These are phyloP conservation scores for Enteromius radiatus DNA, from an alignment of 2,797 vertebrate genomes.

Conservation along the genomic window DNA sequence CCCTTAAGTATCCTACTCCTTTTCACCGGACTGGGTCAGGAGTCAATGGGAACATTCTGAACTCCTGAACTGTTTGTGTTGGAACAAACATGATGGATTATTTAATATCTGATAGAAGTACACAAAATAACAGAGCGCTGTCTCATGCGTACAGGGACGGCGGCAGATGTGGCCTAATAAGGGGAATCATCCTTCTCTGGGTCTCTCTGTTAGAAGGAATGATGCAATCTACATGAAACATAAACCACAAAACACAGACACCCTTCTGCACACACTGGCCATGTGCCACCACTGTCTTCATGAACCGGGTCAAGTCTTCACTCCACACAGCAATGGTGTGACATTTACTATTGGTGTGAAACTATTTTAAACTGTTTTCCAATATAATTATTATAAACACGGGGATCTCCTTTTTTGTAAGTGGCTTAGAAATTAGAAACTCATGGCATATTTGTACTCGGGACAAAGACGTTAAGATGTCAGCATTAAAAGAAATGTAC, in stretches of 20 bases:
- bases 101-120: conserved; percentile 34
- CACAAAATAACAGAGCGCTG: conserved; percentile 38
- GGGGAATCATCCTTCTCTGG: conserved; percentile 42
- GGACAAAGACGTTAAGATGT: too few species aligned
- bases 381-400: too few species aligned
- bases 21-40: conserved; percentile 13
- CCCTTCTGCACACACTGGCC: conserved; percentile 2
- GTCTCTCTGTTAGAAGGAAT: conserved; percentile 49
- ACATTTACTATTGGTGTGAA: background rate
- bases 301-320: background rate
- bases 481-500: too few species aligned
- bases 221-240: conserved; percentile 61
- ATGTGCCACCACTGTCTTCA: conserved; percentile 11
- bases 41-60: conserved; percentile 24
- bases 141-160: background rate
- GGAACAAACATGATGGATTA: conserved; percentile 35
- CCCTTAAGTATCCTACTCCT: background rate
- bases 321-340: background rate
- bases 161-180: conserved; percentile 44
- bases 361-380: background rate
- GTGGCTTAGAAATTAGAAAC: background rate
- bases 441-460: background rate
- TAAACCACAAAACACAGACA: conserved; percentile 26
- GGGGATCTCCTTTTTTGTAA: background rate
- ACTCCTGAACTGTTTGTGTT: conserved; percentile 31